A percentile compares a stretch with the other conserved stretches of the same genome.
These are phyloP conservation scores for Morpho deidamia DNA, from an alignment of 2,888 invertebrate species.

Conservation along the genomic window DNA sequence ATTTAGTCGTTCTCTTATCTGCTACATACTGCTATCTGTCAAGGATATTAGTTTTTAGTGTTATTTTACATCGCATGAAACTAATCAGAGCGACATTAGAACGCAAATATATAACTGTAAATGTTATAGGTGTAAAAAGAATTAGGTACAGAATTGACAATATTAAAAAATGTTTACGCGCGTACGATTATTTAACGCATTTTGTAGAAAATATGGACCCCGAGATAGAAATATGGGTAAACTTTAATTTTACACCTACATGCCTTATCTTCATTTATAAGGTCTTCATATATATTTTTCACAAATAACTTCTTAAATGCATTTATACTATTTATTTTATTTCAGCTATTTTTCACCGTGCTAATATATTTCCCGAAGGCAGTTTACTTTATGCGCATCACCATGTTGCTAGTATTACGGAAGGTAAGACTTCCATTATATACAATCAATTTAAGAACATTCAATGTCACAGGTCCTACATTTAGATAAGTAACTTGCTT, in stretches of 20 bases:
- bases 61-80: background rate
- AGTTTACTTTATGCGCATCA: background rate
- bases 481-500: no score
- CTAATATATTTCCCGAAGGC: constrained; percentile 2
- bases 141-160: background rate
- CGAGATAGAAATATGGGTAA: background rate
- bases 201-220: background rate
- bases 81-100: background rate
- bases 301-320: no score
- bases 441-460: no score
- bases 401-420: background rate
- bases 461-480: no score
- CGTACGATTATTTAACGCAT: background rate
- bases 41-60: background rate
- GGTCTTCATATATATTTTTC: background rate
- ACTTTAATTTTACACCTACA: background rate
- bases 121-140: background rate
- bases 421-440: background rate
- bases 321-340: background rate
- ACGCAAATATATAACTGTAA: background rate
- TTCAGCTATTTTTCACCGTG: constrained; percentile 4
- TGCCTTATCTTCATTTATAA: background rate
- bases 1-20: background rate
- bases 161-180: background rate
- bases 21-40: background rate